Evolutionary conservation across 2,113 vertebrate genomes (phyloP), one percentile per base, ranked within the genome.

Genomic region (Phalacrocorax pelagicus): DNA sequence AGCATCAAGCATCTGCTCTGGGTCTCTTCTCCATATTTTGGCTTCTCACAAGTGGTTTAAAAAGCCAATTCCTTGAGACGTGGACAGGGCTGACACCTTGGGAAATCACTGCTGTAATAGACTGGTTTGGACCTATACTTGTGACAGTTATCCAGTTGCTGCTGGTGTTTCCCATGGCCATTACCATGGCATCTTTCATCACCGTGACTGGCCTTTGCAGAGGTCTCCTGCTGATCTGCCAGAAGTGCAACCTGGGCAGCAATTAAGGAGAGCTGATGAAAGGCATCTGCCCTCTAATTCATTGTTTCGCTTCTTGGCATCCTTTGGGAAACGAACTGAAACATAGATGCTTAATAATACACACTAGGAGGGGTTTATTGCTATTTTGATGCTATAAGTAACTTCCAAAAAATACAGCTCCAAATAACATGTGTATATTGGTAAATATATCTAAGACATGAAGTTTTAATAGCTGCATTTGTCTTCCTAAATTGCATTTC

Each of bases 381-480:
- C 19, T 87, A 30, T 92, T 91, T 84, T 67, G 77, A 59, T 58
- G 27, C 32, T 81, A 0, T 47, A 89, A 84, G 49, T 84, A 84
- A 74, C 44, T 84, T 49, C 42, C 36, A 34, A 82, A 94, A 92
- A 13, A 44, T 62, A 36, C 54, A n/a, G 62, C 70, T 65, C 57
- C 49, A 79, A 85, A 65, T 71, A 85, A 69, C 4, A 1, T 29
- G 18, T 63, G 49, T 54, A 22, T 87, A 86, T 91, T 29, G 3
- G 61, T 94, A 92, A 65, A 85, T 93, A 81, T 44, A 73, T 92
- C 73, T 69, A 79, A 82, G 49, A 91, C 0, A 2, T 92, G 36
- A 84, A 47, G 24, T 87, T 91, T 94, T 84, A 94, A 88, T 81
- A 46, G 78, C 69, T 72, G 40, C 65, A 94, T 88, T 92, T 9